Percentiles rank a stretch among this genome's conserved stretches.
Conservation (phyloP, 2,888 invertebrate species). For the Mylabris sibirica region DNA sequence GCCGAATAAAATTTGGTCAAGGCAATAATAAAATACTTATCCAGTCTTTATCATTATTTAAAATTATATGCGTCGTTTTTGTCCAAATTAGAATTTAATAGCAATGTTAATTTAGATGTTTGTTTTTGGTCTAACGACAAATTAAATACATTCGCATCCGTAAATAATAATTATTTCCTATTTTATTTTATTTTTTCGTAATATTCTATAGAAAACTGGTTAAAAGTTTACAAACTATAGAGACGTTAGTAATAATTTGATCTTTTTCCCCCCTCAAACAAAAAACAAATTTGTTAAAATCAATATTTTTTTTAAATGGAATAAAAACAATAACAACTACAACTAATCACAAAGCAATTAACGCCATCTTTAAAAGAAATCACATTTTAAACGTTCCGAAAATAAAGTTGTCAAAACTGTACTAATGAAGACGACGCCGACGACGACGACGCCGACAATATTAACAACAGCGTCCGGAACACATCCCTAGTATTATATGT, state of each 20-base stretch:
- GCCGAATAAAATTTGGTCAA: not conserved
- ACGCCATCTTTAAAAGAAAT: conserved; percentile 41
- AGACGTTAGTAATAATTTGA: not conserved
- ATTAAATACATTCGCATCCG: conserved; percentile 2
- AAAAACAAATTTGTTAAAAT: not conserved
- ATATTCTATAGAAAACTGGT: not conserved
- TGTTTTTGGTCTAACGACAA: conserved; percentile 9
- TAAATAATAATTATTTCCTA: conserved; percentile 3
- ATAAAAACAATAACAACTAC: not conserved
- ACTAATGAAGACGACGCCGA: conserved; percentile 40
- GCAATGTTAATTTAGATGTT: conserved; percentile 8
- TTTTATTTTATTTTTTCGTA: not conserved
- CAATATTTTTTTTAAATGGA: not conserved
- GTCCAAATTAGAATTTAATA: conserved; percentile 9
- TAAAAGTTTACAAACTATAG: not conserved
- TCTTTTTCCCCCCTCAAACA: not conserved
- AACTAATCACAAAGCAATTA: conserved; percentile 37
- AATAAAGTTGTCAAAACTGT: conserved; percentile 52
- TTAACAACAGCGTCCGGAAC: not conserved
- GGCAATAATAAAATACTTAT: not conserved
- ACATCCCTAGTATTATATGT: conserved; percentile 5
- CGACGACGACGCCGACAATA: not conserved
- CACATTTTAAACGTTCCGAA: conserved; percentile 48
- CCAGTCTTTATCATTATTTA: not conserved
- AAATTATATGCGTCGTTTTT: not conserved